These are phyloP conservation scores for Strix aluco DNA, from an alignment of 2,113 vertebrate species.

Conservation along the genomic window DNA sequence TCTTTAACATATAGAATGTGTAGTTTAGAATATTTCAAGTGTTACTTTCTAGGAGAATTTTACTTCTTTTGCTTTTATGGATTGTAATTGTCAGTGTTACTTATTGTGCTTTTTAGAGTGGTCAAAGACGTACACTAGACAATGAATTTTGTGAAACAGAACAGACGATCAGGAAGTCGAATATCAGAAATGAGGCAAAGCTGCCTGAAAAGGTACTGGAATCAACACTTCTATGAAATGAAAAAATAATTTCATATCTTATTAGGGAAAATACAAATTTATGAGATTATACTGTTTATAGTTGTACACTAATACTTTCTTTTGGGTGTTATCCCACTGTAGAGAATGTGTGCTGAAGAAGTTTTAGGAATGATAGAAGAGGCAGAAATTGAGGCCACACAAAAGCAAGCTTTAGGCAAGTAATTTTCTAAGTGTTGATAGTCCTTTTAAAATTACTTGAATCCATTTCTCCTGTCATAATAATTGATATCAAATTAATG, in stretches of 20 bases:
- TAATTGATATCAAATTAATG: constrained; percentile 1
- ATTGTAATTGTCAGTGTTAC: neutral
- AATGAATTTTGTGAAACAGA: neutral
- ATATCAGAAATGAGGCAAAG: constrained; percentile 2
- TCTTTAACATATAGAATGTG: neutral
- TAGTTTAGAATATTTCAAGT: neutral
- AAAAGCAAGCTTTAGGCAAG: constrained; percentile 66
- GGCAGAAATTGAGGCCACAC: neutral
- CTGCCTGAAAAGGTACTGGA: constrained; percentile 47
- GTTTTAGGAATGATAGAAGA: neutral
- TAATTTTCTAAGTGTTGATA: neutral
- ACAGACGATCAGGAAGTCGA: neutral
- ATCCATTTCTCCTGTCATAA: neutral
- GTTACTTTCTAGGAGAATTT: neutral
- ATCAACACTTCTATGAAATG: neutral
- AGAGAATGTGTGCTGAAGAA: constrained; percentile 37
- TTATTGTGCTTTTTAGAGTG: neutral
- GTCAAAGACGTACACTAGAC: neutral
- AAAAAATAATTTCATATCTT: neutral
- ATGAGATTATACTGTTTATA: neutral
- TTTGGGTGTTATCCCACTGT: neutral
- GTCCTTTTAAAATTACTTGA: neutral
- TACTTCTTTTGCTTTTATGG: neutral
- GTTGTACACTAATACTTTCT: neutral
- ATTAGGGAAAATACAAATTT: neutral